These are phyloP conservation scores for Aporophyla nigra DNA, from an alignment of 2,888 invertebrate species.

Conservation along the genomic window DNA sequence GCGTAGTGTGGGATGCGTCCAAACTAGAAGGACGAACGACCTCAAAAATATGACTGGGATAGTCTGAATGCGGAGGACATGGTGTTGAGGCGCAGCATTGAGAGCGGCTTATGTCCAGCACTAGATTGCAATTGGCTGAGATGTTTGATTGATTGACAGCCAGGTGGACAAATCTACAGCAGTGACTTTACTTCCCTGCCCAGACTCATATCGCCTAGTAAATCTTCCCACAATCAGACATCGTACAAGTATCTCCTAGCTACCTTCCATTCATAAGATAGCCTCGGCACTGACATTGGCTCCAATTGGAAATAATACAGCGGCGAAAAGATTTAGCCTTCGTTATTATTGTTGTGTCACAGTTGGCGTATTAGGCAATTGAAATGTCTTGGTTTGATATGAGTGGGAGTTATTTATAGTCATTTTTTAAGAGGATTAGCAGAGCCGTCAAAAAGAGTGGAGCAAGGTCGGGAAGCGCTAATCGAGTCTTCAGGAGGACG, in stretches of 20 bases:
- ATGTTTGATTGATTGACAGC: not conserved
- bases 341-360: slow-evolving; percentile 53
- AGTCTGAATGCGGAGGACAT: not conserved
- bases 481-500: not conserved
- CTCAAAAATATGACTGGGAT: not conserved
- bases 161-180: not conserved
- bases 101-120: not conserved
- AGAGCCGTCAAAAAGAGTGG: not conserved
- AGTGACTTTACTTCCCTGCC: too few species aligned
- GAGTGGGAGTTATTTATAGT: slow-evolving; percentile 36
- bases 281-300: slow-evolving; percentile 78
- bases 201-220: slow-evolving; percentile 16
- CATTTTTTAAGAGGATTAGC: slow-evolving; percentile 30
- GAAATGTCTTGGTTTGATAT: slow-evolving; percentile 46
- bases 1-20: not conserved
- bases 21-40: not conserved
- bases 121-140: not conserved
- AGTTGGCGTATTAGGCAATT: slow-evolving; percentile 71
- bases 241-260: slow-evolving; percentile 40
- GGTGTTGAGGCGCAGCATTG: not conserved
- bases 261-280: slow-evolving; percentile 62
- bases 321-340: slow-evolving; percentile 74
- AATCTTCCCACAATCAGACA: slow-evolving; percentile 34
- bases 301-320: slow-evolving; percentile 73
- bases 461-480: not conserved